These are phyloP conservation scores for Operophtera brumata DNA, from an alignment of 2,888 invertebrate species.

Conservation along the genomic window DNA sequence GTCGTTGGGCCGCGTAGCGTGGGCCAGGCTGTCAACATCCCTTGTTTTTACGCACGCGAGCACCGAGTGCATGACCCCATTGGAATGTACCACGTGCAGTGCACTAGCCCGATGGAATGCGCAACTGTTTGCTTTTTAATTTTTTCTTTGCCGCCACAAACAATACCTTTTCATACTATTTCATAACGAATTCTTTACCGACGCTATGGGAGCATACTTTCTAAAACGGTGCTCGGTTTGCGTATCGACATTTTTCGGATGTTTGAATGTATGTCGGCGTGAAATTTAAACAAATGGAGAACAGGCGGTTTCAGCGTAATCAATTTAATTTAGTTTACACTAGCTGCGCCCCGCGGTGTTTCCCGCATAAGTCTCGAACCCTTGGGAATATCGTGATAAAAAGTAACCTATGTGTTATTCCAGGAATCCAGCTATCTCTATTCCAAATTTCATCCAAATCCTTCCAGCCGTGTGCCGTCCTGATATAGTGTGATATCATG, in stretches of 20 bases:
- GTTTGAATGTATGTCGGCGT: constrained; percentile 28
- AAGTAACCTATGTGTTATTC: no score
- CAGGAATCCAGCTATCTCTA: no score
- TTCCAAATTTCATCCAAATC: no score
- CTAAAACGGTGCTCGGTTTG: constrained; percentile 56
- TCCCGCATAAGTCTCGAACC: no score
- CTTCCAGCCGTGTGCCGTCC: no score
- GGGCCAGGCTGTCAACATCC: no score
- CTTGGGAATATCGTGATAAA: no score
- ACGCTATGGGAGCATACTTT: constrained; percentile 53
- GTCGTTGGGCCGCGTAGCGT: no score
- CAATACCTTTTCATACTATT: constrained; percentile 75
- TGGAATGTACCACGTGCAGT: constrained; percentile 74
- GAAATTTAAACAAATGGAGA: constrained; percentile 40
- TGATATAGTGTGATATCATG: no score
- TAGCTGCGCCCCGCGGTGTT: no score
- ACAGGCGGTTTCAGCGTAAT: constrained; percentile 33
- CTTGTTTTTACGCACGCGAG: constrained; percentile 69
- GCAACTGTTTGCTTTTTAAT: constrained; percentile 78
- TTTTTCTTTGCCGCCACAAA: constrained; percentile 69
- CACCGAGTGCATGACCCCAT: constrained; percentile 75
- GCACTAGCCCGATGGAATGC: constrained; percentile 75
- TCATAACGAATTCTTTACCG: constrained; percentile 72
- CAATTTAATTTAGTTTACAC: constrained; percentile 27
- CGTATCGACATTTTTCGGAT: constrained; percentile 33